Evolutionary conservation across 2,113 vertebrate genomes (phyloP).

Genomic region (Elanoides forficatus): DNA sequence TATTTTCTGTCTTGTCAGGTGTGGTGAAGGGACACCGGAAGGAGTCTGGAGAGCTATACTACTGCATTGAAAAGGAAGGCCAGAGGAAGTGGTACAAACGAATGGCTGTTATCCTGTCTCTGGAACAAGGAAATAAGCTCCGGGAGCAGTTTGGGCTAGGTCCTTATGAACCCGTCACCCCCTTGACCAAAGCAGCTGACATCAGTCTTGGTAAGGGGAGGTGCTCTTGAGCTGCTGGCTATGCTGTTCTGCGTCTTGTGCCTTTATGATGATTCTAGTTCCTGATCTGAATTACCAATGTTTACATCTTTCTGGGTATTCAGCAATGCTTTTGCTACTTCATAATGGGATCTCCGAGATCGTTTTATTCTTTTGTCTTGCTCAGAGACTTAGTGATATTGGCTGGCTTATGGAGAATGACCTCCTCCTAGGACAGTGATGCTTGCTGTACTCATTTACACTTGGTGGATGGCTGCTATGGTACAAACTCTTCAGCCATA

Average conservation of each 20-base stretch:
- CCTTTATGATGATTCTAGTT: background rate
- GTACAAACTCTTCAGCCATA: background rate
- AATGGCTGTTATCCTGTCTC: slow-evolving; percentile 87
- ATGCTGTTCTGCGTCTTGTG: background rate
- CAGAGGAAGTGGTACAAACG: slow-evolving; percentile 90
- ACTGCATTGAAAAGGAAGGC: slow-evolving; percentile 90
- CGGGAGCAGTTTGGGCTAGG: slow-evolving; percentile 93
- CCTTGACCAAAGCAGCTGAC: slow-evolving; percentile 90
- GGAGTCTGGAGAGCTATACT: slow-evolving; percentile 87
- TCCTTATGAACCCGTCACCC: slow-evolving; percentile 85
- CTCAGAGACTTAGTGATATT: background rate
- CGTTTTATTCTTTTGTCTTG: background rate
- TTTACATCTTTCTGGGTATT: background rate
- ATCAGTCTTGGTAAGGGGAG: slow-evolving; percentile 89
- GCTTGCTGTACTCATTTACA: background rate
- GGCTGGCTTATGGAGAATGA: background rate
- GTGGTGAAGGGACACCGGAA: slow-evolving; percentile 87
- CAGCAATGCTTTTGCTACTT: background rate
- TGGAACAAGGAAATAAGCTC: slow-evolving; percentile 92
- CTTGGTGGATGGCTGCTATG: background rate
- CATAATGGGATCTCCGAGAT: background rate
- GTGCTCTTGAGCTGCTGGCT: background rate
- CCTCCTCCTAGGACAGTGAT: background rate
- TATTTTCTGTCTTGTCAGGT: slow-evolving; percentile 69
- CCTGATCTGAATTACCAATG: background rate